These are phyloP conservation scores for Eptatretus atami DNA, from an alignment of 2,797 vertebrate species.

Conservation along the genomic window DNA sequence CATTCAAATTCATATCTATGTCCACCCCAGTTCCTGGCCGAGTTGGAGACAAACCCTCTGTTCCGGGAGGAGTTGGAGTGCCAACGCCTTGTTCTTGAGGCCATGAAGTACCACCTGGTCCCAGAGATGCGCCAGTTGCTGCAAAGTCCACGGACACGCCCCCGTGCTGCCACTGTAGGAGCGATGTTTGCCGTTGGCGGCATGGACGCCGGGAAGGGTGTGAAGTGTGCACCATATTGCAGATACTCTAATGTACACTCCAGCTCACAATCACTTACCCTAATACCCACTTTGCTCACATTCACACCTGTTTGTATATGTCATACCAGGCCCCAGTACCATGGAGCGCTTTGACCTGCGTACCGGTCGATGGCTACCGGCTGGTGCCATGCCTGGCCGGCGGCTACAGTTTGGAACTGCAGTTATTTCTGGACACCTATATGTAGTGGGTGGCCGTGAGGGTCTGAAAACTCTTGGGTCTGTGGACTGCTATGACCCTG, in stretches of 20 bases:
- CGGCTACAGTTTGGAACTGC: neutral
- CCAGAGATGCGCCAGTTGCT: neutral
- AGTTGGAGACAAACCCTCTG: neutral
- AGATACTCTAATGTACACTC: no score
- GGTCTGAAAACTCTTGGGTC: neutral
- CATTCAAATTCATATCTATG: neutral
- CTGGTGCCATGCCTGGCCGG: neutral
- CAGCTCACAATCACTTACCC: no score
- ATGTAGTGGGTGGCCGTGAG: neutral
- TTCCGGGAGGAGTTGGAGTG: neutral
- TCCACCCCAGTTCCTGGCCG: neutral
- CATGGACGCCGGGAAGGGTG: neutral
- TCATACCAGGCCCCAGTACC: neutral
- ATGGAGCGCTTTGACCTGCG: neutral
- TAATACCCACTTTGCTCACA: no score
- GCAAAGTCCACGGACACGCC: neutral
- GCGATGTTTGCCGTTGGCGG: neutral
- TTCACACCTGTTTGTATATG: no score
- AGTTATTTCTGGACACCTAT: neutral
- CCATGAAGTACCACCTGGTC: slow-evolving; percentile 1
- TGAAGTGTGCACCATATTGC: neutral
- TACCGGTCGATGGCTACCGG: neutral
- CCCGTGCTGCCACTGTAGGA: neutral
- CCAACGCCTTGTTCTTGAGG: neutral
- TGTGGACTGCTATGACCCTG: neutral